Base-by-base conservation (phyloP, 2,797 vertebrate species). In the Pogonophryne albipinna region DNA sequence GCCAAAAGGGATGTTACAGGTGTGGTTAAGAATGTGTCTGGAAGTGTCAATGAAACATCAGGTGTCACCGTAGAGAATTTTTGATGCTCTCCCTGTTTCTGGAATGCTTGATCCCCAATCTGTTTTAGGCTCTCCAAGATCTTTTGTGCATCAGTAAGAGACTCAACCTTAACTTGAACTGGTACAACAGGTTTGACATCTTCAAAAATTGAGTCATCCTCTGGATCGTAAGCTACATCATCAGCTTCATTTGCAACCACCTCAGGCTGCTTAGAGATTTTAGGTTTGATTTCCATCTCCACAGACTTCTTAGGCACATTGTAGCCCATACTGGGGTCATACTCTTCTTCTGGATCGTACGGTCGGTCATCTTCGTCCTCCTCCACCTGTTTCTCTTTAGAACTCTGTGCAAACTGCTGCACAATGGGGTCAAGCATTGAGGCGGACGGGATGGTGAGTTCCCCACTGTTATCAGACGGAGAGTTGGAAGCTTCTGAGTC, bases 341-440 rank as follows among this genome's bases (percentile, higher is more conserved):
- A 99, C 74, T 99, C 98, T 70, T 99, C 98, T 71, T 99, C 98
- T 1, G 98, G 98, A 89, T 99, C 98, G 4, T 99, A 99, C 0
- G 98, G 98, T 42, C 98, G 91, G 82, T 99, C 98, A 23, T 99
- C 98, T 74, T 98, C 98, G 71, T 98, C 97, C 27, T 97, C 96
- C 13, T 92, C 93, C 13, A 86, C 63, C 6, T 89, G 85, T 80
- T 90, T 96, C 27, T 97, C 96, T 84, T 96, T 97, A 0, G 95
- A 93, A 88, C 95, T 94, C 82, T 97, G 96, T 13, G 97, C 96
- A 15, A 97, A 99, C 88, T 98, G 97, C 56, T 96, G 96, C 23
- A 99, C 97, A 10, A 99, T 99, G 6, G 98, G 97, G 76, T 99
- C 97, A 0, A 98, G 76, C 31, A 98, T 64, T 3, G 96, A 95